A percentile compares a stretch with the other conserved stretches of the same genome.
phyloP scores from a whole-genome alignment of 2,888 invertebrate species.

The Aphodius granarius region DNA sequence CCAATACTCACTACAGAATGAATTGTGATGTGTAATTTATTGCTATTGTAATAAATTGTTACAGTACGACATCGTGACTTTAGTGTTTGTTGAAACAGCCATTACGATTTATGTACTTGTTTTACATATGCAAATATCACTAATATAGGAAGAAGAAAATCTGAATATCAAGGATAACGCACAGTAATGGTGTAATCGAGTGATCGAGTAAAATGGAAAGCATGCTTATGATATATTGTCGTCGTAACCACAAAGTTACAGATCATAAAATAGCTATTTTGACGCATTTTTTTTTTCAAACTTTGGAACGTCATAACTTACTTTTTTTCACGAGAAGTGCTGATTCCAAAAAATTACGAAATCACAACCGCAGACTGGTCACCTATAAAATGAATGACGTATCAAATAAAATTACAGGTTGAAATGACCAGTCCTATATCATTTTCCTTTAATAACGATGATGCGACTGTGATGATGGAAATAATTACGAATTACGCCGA shows the following conservation, averaged over 20 bases:
- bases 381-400: background rate
- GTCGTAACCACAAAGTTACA: no score
- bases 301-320: no score
- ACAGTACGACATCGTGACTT: background rate
- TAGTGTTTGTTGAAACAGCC: background rate
- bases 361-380: no score
- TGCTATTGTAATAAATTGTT: background rate
- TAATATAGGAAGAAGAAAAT: background rate
- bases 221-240: background rate
- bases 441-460: background rate
- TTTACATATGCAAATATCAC: background rate
- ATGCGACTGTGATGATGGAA: background rate
- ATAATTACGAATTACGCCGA: background rate
- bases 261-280: no score
- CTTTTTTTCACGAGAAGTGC: no score
- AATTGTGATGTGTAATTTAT: no score
- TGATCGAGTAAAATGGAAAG: background rate
- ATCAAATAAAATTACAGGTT: background rate
- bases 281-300: no score
- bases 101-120: background rate
- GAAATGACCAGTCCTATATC: background rate
- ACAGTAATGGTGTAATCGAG: background rate
- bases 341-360: no score
- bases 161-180: background rate
- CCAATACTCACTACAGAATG: no score